Conservation (phyloP, 1,140 invertebrate species). For the Drosophila punjabiensis region DNA sequence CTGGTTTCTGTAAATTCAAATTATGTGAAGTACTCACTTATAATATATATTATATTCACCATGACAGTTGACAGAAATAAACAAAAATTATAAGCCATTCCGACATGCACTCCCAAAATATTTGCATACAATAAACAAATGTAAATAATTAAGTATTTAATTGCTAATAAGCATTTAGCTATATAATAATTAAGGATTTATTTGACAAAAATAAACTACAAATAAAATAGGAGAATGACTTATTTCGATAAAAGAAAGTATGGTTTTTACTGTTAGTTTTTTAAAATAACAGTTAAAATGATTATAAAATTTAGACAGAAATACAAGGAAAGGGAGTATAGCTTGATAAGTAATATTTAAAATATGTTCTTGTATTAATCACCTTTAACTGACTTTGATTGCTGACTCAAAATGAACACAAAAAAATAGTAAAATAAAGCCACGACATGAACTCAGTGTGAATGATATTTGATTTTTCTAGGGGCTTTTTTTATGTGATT, state of each 20-base stretch:
- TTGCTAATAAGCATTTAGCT: not conserved
- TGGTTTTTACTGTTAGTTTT: not conserved
- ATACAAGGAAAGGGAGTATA: not conserved
- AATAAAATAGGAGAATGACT: not conserved
- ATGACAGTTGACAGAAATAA: not conserved
- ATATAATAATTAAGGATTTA: too few relatives aligned
- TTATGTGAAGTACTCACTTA: conserved; percentile 3
- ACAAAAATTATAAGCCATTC: not conserved
- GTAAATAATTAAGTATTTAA: not conserved
- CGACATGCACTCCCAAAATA: not conserved
- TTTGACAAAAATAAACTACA: not conserved
- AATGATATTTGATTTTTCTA: not conserved
- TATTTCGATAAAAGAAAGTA: not conserved
- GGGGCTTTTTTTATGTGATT: conserved; percentile 1
- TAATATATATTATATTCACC: not conserved
- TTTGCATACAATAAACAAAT: not conserved
- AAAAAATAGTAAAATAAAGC: not conserved
- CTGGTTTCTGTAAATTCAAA: conserved; percentile 1
- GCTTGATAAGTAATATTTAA: not conserved
- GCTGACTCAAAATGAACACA: not conserved
- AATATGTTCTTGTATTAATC: not conserved
- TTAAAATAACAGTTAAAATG: too few relatives aligned
- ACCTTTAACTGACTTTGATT: not conserved
- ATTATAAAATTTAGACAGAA: not conserved
- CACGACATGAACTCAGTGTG: not conserved